Evolutionary conservation across 1,140 invertebrate genomes (phyloP), one percentile per base, ranked within the genome.

Genomic region (Drosophila mauritiana): DNA sequence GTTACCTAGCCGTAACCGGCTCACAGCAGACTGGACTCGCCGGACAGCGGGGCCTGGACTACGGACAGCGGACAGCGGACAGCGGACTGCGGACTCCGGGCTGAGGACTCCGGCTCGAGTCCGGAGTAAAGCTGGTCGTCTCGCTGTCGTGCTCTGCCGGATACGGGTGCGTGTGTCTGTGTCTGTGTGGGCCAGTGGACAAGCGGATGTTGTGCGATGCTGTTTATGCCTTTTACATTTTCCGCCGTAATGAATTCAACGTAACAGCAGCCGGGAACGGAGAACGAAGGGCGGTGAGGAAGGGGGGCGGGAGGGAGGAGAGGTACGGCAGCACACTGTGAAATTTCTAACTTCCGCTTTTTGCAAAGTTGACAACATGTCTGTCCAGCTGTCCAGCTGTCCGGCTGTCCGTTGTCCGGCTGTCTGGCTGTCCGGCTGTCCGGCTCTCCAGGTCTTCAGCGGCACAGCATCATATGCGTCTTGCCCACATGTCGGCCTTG

Each of bases 191-290:
- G 27, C 3, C 22, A 65, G 65, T 76, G 67, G 75, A 77, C 75
- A 79, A 68, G 79, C 84, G 83, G 83, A 88, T 88, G 83, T 88
- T 88, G 83, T 89, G 83, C 72, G 79, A 89, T 88, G 83, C 83
- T 88, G 83, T 88, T 88, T 88, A 88, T 88, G 84, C 83, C 84
- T 83, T 88, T 88, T 89, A 88, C 83, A 88, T 88, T 88, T 88
- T 88, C 84, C 80, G 83, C 76, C 76, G 73, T 89, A 88, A 88
- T 89, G 83, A 89, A 89, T 89, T 89, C 83, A 79, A 89, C 80
- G 84, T 69, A 52, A 67, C 48, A 51, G 72, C 31, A 62, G 40
- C 37, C 34, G 27, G 51, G 49, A 45, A 4, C 17, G 20, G 22
- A 42, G 42, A 31, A 0, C 31, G 31, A 8, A 31, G 31, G 31